A percentile compares a stretch with the other conserved stretches of the same genome.
phyloP scores from a whole-genome alignment of 37 sponge, comb jelly and placozoan species.

The Haliclona indistincta region DNA sequence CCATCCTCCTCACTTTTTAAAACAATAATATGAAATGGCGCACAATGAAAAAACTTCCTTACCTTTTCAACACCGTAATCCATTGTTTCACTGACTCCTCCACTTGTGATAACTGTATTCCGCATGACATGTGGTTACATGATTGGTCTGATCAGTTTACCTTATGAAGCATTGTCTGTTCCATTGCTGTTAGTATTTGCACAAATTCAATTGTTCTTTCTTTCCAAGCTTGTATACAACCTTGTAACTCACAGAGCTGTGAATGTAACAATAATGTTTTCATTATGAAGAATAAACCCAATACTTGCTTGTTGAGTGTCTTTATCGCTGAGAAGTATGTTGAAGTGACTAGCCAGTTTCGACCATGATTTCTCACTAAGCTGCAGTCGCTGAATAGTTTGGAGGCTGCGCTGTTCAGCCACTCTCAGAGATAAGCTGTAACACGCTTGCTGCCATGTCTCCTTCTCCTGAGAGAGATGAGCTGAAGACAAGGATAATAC shows the following conservation, averaged over 20 bases:
- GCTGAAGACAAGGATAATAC: conserved; percentile 4
- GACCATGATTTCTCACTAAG: conserved; percentile 88
- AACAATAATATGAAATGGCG: too few relatives aligned
- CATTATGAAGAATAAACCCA: background rate
- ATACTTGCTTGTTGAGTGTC: conserved; percentile 81
- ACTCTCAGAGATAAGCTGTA: conserved; percentile 82
- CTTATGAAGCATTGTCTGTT: conserved; percentile 51
- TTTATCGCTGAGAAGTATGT: conserved; percentile 62
- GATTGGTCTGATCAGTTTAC: conserved; percentile 14
- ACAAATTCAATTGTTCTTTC: conserved; percentile 21
- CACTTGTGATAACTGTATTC: conserved; percentile 52
- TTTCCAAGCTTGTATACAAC: conserved; percentile 56
- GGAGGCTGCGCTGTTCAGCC: conserved; percentile 31
- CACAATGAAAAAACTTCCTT: too few relatives aligned
- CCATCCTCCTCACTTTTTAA: conserved; percentile 6
- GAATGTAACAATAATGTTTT: conserved; percentile 1
- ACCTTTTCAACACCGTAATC: conserved; percentile 36
- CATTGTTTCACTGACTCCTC: conserved; percentile 45
- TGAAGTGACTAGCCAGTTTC: conserved; percentile 85
- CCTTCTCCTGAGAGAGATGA: conserved; percentile 71
- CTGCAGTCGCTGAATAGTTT: conserved; percentile 76
- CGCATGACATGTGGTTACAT: too few relatives aligned
- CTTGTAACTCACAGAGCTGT: conserved; percentile 63
- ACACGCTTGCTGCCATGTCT: conserved; percentile 87
- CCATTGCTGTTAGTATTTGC: conserved; percentile 30